phyloP scores from a whole-genome alignment of 2,113 vertebrate species.

The Eclectus roratus region DNA sequence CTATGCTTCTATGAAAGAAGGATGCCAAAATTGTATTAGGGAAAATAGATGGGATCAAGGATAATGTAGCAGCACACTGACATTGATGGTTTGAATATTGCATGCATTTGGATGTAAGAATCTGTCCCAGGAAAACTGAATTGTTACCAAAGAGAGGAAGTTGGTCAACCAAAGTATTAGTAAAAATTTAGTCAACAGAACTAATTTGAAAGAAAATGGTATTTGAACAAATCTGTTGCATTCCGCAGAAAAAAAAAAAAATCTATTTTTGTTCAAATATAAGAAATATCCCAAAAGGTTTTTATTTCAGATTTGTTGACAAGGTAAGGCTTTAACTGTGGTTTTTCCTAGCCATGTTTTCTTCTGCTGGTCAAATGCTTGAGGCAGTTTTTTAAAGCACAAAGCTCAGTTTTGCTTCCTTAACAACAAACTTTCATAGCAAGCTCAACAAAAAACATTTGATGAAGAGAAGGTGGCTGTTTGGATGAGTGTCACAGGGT shows the following conservation, averaged over 20 bases:
- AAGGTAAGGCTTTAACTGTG: neutral
- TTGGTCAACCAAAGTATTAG: neutral
- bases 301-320: neutral
- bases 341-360: neutral
- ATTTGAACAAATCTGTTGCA: neutral
- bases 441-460: neutral
- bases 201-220: neutral
- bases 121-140: neutral
- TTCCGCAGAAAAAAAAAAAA: neutral
- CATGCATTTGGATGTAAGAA: neutral
- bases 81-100: neutral
- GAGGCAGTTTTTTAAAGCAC: neutral
- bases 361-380: neutral
- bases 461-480: neutral
- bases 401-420: neutral
- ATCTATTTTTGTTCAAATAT: neutral
- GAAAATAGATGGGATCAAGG: neutral
- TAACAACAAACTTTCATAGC: neutral
- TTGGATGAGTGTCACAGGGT: neutral
- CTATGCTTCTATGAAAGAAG: neutral
- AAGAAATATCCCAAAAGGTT: neutral
- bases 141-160: neutral
- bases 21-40: neutral
- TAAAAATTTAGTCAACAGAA: neutral
- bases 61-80: neutral